phyloP scores from a whole-genome alignment of 2,888 invertebrate genomes.

The Drosophila ezoana region DNA sequence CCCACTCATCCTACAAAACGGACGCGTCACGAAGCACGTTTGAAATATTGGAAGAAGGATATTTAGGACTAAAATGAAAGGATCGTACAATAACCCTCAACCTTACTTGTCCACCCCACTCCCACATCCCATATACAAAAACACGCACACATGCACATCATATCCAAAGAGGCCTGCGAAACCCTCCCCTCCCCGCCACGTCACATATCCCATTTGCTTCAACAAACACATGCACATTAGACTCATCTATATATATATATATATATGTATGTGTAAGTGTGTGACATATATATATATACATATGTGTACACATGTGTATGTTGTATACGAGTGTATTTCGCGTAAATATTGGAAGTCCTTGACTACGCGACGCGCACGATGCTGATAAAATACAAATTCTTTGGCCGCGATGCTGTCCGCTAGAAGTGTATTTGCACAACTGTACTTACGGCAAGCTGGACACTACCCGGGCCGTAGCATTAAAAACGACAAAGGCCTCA shows the following conservation, averaged over 20 bases:
- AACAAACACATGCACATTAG: constrained; percentile 56
- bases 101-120: constrained; percentile 48
- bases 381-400: constrained; percentile 81
- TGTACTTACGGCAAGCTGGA: constrained; percentile 77
- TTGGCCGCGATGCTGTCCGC: constrained; percentile 80
- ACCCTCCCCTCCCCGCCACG: constrained; percentile 52
- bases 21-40: constrained; percentile 78
- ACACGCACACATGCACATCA: constrained; percentile 56
- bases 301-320: constrained; percentile 17
- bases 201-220: constrained; percentile 79
- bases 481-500: constrained; percentile 50
- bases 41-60: constrained; percentile 83
- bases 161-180: constrained; percentile 53
- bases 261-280: constrained; percentile 14
- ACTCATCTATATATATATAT: constrained; percentile 26
- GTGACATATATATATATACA: constrained; percentile 19
- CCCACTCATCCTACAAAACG: constrained; percentile 75
- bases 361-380: constrained; percentile 80
- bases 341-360: constrained; percentile 81
- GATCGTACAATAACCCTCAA: constrained; percentile 78
- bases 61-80: constrained; percentile 80
- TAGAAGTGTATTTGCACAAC: constrained; percentile 77
- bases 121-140: constrained; percentile 28
- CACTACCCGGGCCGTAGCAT: constrained; percentile 58
- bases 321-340: constrained; percentile 67